Conservation (phyloP, 1,140 invertebrate species). For the Ptiloglossa arizonensis region DNA sequence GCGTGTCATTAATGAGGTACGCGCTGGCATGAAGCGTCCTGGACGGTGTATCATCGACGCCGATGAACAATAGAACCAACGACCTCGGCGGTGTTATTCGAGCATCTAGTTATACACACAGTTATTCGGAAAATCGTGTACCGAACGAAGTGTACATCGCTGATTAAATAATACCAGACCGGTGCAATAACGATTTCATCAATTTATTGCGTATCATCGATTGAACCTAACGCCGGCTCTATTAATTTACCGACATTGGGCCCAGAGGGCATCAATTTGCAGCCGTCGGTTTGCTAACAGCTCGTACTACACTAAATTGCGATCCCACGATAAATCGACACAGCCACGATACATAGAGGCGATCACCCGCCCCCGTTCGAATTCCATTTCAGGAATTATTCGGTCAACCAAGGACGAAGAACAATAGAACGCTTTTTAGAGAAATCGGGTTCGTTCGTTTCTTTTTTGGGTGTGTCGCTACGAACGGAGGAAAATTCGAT, state of each 20-base stretch:
- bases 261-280: slow-evolving; percentile 67
- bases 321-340: slow-evolving; percentile 58
- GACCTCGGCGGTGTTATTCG: slow-evolving; percentile 41
- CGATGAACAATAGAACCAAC: slow-evolving; percentile 52
- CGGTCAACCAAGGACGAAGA: background rate
- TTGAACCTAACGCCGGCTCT: slow-evolving; percentile 60
- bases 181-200: slow-evolving; percentile 64
- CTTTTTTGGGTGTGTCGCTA: too few species aligned
- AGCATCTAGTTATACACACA: slow-evolving; percentile 44
- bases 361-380: slow-evolving; percentile 29
- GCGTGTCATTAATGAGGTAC: slow-evolving; percentile 50
- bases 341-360: slow-evolving; percentile 29
- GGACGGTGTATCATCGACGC: slow-evolving; percentile 28
- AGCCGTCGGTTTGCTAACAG: slow-evolving; percentile 64
- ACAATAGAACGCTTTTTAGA: background rate
- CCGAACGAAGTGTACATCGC: slow-evolving; percentile 49
- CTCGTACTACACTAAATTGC: slow-evolving; percentile 58
- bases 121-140: slow-evolving; percentile 50
- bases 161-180: slow-evolving; percentile 59
- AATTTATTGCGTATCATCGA: slow-evolving; percentile 67
- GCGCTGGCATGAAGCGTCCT: slow-evolving; percentile 18
- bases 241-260: slow-evolving; percentile 63
- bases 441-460: too few species aligned
- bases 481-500: too few species aligned
- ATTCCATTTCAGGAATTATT: slow-evolving; percentile 45